Evolutionary conservation across 2,113 vertebrate genomes (phyloP).

Genomic region (Erythrocercus mccallii): DNA sequence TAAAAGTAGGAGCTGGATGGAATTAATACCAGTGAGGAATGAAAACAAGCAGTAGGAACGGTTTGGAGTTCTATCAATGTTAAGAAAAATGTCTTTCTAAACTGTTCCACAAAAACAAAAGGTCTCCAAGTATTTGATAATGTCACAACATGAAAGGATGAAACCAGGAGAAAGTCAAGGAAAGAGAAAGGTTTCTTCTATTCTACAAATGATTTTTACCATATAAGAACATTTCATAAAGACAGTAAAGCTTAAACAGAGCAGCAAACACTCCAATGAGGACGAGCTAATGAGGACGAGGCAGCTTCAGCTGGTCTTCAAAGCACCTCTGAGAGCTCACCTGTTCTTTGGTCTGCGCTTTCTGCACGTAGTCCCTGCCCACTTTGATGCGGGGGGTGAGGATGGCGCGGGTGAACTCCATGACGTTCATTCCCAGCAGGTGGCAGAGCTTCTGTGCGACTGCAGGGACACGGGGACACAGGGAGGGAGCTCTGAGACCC

Average conservation of each 20-base stretch:
- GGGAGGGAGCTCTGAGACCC: neutral
- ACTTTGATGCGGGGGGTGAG: conserved; percentile 97
- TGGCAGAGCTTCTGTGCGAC: conserved; percentile 98
- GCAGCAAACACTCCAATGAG: neutral
- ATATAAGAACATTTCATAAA: neutral
- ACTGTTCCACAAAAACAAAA: neutral
- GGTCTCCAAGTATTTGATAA: neutral
- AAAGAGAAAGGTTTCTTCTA: neutral
- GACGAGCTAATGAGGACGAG: neutral
- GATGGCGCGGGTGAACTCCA: conserved; percentile 98
- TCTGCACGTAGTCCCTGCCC: conserved; percentile 97
- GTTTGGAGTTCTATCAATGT: neutral
- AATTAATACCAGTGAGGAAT: neutral
- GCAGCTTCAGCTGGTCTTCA: rapidly evolving
- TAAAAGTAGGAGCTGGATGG: neutral
- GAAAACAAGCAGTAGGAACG: neutral
- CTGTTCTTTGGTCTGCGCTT: conserved; percentile 98
- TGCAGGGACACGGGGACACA: conserved; percentile 1
- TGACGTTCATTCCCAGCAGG: conserved; percentile 93
- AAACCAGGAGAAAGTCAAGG: neutral
- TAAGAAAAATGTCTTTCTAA: neutral
- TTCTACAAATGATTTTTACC: neutral
- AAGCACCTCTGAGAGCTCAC: conserved; percentile 59
- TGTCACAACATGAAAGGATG: neutral
- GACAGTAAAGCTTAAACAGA: neutral